Evolutionary conservation across 2,797 vertebrate genomes (phyloP), one percentile per base, ranked within the genome.

Genomic region (Lacerta bilineata): DNA sequence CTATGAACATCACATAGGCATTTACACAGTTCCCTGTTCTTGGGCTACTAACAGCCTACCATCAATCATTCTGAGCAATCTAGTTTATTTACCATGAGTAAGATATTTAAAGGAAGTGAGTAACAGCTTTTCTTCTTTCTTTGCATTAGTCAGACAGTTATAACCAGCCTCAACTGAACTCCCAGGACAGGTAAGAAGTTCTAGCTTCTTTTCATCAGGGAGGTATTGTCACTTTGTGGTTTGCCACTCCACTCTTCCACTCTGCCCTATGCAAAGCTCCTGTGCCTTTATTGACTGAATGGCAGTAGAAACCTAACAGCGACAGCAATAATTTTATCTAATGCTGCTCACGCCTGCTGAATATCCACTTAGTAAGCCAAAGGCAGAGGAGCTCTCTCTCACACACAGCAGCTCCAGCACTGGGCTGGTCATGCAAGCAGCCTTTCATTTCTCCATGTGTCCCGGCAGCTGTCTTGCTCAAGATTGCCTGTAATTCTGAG

Each of bases 91-190:
- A 8, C 46, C 33, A 25, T 0, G 0, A 0, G 5, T 1, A 4
- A 69, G 55, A 18, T 92, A 88, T 85, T 91, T 93, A 92, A 81
- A 66, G 75, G 79, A n/a, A 64, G 64, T 84, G 43, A 27, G 17
- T 77, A 39, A 33, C 10, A 18, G 39, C 3, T 71, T 81, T 77
- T 69, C 11, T 36, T 9, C 39, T 72, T 23, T 78, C 41, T 46
- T 39, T 20, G 74, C 43, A 46, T 8, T 0, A 0, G 23, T 0
- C 3, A 41, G 50, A 74, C 2, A 2, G 29, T 55, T n/a, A 41
- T 79, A 36, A 15, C 43, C 41, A 68, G 68, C 29, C 17, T 27
- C 66, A 75, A 46, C 41, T 39, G 6, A 27, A 8, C 46, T 83
- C 81, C 41, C 59, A 83, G 68, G 66, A 69, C 15, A 2, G 88